A percentile compares a stretch with the other conserved stretches of the same genome.
Conservation (phyloP, 1,140 invertebrate genomes). For the Drosophila jambulina region DNA sequence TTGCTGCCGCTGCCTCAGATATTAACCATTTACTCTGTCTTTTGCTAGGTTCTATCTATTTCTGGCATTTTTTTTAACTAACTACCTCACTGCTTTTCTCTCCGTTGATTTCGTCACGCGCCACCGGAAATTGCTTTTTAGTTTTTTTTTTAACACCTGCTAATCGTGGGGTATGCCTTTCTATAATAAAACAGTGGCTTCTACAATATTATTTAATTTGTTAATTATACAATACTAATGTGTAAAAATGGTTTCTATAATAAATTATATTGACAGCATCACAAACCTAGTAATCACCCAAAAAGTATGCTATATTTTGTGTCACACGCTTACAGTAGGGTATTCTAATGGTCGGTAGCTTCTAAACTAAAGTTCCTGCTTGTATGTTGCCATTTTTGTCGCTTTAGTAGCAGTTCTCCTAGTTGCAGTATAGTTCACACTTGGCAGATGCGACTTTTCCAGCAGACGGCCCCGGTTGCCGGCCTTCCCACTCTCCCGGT, state of each 20-base stretch:
- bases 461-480: conserved; percentile 2
- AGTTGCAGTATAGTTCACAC: conserved; percentile 30
- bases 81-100: conserved; percentile 1
- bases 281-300: too few relatives aligned
- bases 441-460: conserved; percentile 44
- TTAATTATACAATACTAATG: neutral
- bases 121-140: conserved; percentile 66
- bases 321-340: neutral
- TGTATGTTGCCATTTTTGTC: conserved; percentile 29
- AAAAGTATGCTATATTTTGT: neutral
- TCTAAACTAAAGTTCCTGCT: neutral
- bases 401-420: conserved; percentile 12
- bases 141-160: conserved; percentile 14
- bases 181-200: neutral
- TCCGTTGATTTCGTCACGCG: conserved; percentile 33
- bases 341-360: neutral
- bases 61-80: neutral
- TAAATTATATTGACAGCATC: neutral
- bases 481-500: neutral
- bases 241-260: neutral
- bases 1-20: conserved; percentile 8
- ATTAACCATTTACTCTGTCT: conserved; percentile 25
- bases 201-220: neutral
- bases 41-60: conserved; percentile 4
- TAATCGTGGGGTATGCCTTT: neutral